phyloP scores from a whole-genome alignment of 2,888 invertebrate genomes.

The Pammene aurita region DNA sequence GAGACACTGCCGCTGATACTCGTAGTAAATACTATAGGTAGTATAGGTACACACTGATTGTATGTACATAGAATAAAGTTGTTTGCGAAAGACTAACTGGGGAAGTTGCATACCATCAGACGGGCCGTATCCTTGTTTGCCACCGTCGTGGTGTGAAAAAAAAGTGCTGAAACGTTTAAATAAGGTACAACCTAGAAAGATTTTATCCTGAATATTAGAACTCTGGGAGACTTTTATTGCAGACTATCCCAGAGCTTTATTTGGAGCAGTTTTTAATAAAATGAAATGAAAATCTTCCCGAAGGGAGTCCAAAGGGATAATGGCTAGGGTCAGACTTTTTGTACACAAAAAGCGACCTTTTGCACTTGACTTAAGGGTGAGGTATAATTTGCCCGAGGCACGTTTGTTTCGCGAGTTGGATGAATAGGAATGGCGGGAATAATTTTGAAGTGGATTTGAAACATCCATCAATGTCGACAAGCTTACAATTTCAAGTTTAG shows the following conservation, averaged over 20 bases:
- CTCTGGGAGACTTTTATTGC: slow-evolving; percentile 30
- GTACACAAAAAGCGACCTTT: slow-evolving; percentile 16
- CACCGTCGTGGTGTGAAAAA: too few relatives aligned
- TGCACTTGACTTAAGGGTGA: slow-evolving; percentile 6
- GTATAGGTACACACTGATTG: too few relatives aligned
- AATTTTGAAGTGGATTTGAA: slow-evolving; percentile 41
- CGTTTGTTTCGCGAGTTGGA: slow-evolving; percentile 34
- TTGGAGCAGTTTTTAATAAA: slow-evolving; percentile 40
- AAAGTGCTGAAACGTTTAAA: too few relatives aligned
- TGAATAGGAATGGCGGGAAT: slow-evolving; percentile 39
- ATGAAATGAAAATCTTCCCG: slow-evolving; percentile 39
- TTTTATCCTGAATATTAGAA: slow-evolving; percentile 24
- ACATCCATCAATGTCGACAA: slow-evolving; percentile 40
- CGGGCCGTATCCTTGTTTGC: too few relatives aligned
- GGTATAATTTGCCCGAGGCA: slow-evolving; percentile 22
- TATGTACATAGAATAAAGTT: too few relatives aligned
- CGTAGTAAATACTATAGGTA: too few relatives aligned
- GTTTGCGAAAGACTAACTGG: too few relatives aligned
- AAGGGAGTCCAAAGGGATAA: slow-evolving; percentile 40
- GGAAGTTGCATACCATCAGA: too few relatives aligned
- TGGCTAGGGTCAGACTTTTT: slow-evolving; percentile 13
- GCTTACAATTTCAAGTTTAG: slow-evolving; percentile 36
- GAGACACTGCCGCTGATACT: too few relatives aligned
- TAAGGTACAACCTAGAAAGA: slow-evolving; percentile 1
- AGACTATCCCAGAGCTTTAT: slow-evolving; percentile 36